A percentile compares a stretch with the other conserved stretches of the same genome.
Conservation (phyloP, 1,140 invertebrate species). For the Arctopsyche grandis region DNA sequence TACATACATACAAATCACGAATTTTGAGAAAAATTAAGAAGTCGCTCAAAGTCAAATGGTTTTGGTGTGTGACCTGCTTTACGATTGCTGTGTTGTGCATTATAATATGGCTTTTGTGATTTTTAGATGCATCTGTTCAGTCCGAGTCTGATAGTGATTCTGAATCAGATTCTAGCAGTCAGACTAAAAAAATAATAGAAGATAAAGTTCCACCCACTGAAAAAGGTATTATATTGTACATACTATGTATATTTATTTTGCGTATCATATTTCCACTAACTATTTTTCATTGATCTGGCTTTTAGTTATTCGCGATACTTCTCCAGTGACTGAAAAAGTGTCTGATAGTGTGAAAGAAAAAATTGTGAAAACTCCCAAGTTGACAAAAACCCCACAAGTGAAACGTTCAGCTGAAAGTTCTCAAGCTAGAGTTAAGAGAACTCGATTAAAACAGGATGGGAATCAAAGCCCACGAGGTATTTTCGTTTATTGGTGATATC, state of each 20-base stretch:
- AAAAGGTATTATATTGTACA: constrained; percentile 47
- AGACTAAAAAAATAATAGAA: constrained; percentile 61
- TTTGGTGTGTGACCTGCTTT: neutral
- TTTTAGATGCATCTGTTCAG: constrained; percentile 68
- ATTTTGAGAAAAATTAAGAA: too few relatives aligned
- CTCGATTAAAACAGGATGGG: constrained; percentile 48
- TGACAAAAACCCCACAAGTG: constrained; percentile 45
- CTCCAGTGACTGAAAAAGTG: neutral
- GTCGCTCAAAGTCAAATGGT: too few relatives aligned
- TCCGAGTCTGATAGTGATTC: constrained; percentile 71
- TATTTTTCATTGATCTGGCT: neutral
- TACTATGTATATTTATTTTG: too few relatives aligned
- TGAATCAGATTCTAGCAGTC: constrained; percentile 67
- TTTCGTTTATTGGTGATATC: constrained; percentile 15
- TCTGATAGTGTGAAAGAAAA: constrained; percentile 40
- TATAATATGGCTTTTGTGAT: neutral
- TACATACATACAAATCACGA: too few relatives aligned
- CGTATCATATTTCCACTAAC: neutral
- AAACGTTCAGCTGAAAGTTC: constrained; percentile 47
- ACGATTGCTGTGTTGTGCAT: neutral
- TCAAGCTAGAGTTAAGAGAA: constrained; percentile 48
- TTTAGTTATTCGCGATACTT: constrained; percentile 6
- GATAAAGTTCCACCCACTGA: constrained; percentile 55
- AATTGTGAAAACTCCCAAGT: constrained; percentile 30
- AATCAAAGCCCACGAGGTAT: constrained; percentile 48